phyloP scores from a whole-genome alignment of 2,797 vertebrate species.

The Chrosomus eos region DNA sequence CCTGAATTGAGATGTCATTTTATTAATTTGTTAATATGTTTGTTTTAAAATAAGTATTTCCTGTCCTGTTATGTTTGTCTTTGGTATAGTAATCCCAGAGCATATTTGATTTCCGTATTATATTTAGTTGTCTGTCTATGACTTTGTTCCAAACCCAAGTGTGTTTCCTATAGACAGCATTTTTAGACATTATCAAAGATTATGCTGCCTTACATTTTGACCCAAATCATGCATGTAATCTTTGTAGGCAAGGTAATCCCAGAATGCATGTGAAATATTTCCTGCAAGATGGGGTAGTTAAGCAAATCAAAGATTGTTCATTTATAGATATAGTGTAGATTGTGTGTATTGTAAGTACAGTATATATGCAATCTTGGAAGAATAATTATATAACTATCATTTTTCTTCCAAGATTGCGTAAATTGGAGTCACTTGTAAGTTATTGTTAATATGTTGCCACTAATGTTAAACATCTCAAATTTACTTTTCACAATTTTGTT shows the following conservation, averaged over 20 bases:
- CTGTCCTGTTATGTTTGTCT: slow-evolving; percentile 8
- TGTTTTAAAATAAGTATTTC: not conserved
- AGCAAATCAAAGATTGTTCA: not conserved
- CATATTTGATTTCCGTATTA: not conserved
- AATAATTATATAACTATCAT: too few relatives aligned
- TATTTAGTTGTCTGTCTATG: not conserved
- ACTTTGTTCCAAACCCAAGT: slow-evolving; percentile 18
- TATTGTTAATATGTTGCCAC: not conserved
- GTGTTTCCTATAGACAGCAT: not conserved
- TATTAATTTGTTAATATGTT: not conserved
- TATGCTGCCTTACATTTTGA: not conserved
- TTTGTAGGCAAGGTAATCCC: not conserved
- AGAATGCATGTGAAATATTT: not conserved
- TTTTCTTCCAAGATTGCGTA: too few relatives aligned
- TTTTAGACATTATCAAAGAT: not conserved
- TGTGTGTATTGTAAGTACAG: not conserved
- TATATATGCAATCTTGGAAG: too few relatives aligned
- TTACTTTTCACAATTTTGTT: not conserved
- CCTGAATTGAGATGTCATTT: not conserved
- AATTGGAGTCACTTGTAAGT: too few relatives aligned
- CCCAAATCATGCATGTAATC: not conserved
- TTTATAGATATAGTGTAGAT: not conserved
- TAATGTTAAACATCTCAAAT: not conserved
- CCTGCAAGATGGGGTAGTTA: not conserved
- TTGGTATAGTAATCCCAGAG: slow-evolving; percentile 23